Conservation (phyloP, 2,888 invertebrate species). For the Eupithecia pulchellata region DNA sequence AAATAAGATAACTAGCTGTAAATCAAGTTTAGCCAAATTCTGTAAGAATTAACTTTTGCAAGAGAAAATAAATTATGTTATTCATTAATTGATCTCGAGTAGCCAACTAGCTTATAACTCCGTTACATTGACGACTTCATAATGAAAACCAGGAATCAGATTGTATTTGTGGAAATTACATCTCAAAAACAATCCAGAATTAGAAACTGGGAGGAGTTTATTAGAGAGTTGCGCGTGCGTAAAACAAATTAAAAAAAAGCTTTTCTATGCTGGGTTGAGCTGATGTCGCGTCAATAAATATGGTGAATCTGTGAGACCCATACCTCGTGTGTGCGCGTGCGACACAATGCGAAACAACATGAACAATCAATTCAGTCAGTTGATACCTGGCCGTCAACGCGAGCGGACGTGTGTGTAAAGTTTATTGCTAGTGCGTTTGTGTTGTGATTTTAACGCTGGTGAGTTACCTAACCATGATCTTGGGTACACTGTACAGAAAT, state of each 20-base stretch:
- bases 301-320: constrained; percentile 14
- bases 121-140: too few species aligned
- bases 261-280: neutral
- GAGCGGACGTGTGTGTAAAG: constrained; percentile 57
- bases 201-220: too few species aligned
- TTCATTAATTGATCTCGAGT: too few species aligned
- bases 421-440: constrained; percentile 55
- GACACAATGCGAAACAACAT: constrained; percentile 53
- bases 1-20: too few species aligned
- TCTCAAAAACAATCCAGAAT: too few species aligned
- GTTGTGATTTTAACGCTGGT: constrained; percentile 68
- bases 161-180: too few species aligned
- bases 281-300: neutral
- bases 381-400: constrained; percentile 60
- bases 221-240: neutral
- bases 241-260: neutral
- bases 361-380: constrained; percentile 65
- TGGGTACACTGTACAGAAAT: constrained; percentile 64
- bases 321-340: constrained; percentile 36
- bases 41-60: too few species aligned
- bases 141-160: too few species aligned
- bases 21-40: too few species aligned
- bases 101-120: too few species aligned
- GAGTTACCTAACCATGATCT: constrained; percentile 70
- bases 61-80: too few species aligned